These are phyloP conservation scores for Clistopyga incitator DNA, from an alignment of 2,888 invertebrate species.

Conservation along the genomic window DNA sequence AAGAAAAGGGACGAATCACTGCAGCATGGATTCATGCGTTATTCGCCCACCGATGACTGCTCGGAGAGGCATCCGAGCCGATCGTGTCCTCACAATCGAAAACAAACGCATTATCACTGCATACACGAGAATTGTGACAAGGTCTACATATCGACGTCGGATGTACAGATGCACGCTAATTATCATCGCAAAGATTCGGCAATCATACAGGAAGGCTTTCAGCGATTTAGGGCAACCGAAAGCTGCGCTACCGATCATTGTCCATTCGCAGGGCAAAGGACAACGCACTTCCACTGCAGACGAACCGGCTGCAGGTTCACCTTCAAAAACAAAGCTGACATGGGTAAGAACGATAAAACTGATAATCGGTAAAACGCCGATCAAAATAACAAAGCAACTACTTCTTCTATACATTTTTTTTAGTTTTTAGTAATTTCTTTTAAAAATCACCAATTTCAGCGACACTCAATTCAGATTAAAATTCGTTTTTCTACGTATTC, in stretches of 20 bases:
- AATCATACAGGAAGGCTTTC: constrained; percentile 98
- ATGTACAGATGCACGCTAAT: constrained; percentile 99
- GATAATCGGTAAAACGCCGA: neutral
- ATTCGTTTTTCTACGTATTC: too few relatives aligned
- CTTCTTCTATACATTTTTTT: too few relatives aligned
- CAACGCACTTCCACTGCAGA: constrained; percentile 99
- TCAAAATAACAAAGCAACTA: neutral
- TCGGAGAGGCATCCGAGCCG: constrained; percentile 91
- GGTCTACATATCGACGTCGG: constrained; percentile 99
- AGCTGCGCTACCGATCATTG: constrained; percentile 97
- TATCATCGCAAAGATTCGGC: constrained; percentile 99
- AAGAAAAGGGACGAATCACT: constrained; percentile 98
- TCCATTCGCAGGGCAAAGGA: constrained; percentile 96
- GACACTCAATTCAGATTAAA: too few relatives aligned
- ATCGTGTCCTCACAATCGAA: constrained; percentile 94
- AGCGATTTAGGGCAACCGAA: constrained; percentile 97
- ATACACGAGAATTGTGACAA: constrained; percentile 97
- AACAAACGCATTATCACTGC: constrained; percentile 99
- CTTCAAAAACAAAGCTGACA: constrained; percentile 99
- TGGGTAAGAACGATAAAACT: constrained; percentile 90
- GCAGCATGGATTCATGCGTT: constrained; percentile 97
- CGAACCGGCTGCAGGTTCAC: constrained; percentile 96
- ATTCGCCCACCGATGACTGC: constrained; percentile 98
- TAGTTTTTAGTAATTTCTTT: too few relatives aligned
- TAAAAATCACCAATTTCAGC: too few relatives aligned